These are phyloP conservation scores for Eriocheir sinensis DNA, from an alignment of 1,140 invertebrate genomes.

Conservation along the genomic window DNA sequence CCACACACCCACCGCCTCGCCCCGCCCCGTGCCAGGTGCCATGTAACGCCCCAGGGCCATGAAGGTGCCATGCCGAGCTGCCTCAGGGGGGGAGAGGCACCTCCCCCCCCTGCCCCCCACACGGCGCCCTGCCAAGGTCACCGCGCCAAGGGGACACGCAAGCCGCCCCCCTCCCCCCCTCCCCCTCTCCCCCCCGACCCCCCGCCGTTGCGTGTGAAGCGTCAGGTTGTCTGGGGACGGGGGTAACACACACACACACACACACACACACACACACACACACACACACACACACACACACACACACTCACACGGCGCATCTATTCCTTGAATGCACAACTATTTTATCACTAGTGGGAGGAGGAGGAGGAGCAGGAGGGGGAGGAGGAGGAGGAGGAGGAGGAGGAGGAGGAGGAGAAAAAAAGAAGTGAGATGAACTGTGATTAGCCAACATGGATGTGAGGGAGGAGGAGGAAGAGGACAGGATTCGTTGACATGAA, in stretches of 20 bases:
- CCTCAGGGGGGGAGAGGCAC: neutral
- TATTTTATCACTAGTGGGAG: neutral
- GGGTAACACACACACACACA: conserved; percentile 2
- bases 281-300: conserved; percentile 57
- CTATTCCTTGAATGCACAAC: neutral
- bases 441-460: neutral
- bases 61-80: neutral
- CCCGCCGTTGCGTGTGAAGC: neutral
- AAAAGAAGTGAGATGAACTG: neutral
- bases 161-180: neutral
- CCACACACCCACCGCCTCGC: neutral
- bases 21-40: neutral
- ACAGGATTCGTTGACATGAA: neutral
- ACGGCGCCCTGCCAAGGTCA: neutral
- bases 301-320: conserved; percentile 1
- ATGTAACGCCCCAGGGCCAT: neutral
- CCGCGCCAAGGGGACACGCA: neutral
- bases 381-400: conserved; percentile 16
- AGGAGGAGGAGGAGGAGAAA: neutral
- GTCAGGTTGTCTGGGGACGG: neutral
- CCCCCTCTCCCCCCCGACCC: neutral
- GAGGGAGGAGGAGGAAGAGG: neutral
- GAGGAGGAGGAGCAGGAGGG: neutral
- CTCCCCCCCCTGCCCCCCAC: neutral
- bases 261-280: conserved; percentile 60